Evolutionary conservation across 2,113 vertebrate genomes (phyloP), one percentile per base, ranked within the genome.

Genomic region (Engraulis encrasicolus): DNA sequence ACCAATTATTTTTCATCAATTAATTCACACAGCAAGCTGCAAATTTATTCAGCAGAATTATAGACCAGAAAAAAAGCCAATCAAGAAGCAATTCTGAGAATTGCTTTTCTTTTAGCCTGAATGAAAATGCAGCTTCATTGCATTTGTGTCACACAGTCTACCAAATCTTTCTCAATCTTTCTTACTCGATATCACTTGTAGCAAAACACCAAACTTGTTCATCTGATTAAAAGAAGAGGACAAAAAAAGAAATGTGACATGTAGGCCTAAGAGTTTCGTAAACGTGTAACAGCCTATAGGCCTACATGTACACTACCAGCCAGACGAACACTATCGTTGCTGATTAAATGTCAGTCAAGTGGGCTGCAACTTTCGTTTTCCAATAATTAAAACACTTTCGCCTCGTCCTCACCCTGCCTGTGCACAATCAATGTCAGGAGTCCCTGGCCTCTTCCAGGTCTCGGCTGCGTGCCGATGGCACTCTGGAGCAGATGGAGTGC

Each of bases 381-480:
- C 23, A 81, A 50, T 74, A 82, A 86, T 80, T 66, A 27, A 71
- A 80, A 83, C 17, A 71, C 80, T 48, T 50, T 52, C 66, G 71
- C 20, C 50, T 20, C 40, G 40, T 37, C 78, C 54, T 61, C 48
- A 18, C 77, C 54, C 78, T 80, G 66, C 80, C 78, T 80, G 78
- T 19, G 38, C 40, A 50, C 80, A 77, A 78, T 74, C 78, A 66
- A 66, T 38, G 81, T 78, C 81, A 48, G 74, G 14, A 40, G 31
- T 31, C n/a, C n/a, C n/a, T n/a, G n/a, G n/a, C n/a, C n/a, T n/a
- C n/a, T 48, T 38, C 81, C 2, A 31, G 27, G 40, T 61, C 49
- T 54, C 15, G 50, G 71, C 78, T 80, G 81, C 85, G 83, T 86
- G 83, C 78, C 81, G 80, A 86, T 78, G 77, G 49, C 79, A 58